Evolutionary conservation across 2,113 vertebrate genomes (phyloP).

Genomic region (Psittacula cyanocephala): DNA sequence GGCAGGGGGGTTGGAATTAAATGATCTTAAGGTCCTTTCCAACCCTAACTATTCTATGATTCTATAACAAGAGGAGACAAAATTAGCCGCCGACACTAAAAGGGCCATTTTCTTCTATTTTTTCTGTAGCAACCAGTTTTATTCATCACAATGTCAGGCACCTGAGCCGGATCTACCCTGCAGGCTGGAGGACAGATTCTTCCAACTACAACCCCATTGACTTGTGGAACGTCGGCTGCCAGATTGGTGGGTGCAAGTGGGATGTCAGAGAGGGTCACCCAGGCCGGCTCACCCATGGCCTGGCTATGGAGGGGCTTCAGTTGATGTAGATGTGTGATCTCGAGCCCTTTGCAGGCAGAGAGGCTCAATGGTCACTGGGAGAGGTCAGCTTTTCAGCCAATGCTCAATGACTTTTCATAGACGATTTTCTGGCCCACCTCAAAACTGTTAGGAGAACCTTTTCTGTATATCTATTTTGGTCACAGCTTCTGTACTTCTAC

Average conservation of each 20-base stretch:
- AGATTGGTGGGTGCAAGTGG: conserved; percentile 82
- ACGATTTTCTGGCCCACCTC: not conserved
- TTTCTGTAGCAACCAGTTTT: conserved; percentile 74
- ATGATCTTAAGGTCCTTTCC: too few species aligned
- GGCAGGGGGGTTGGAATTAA: too few species aligned
- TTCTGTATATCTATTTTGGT: not conserved
- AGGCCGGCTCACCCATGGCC: not conserved
- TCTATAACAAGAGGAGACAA: not conserved
- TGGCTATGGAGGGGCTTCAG: not conserved
- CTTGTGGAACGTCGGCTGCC: conserved; percentile 93
- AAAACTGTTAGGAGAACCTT: not conserved
- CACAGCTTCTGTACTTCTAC: not conserved
- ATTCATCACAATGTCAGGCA: conserved; percentile 88
- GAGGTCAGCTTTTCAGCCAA: not conserved
- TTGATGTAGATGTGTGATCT: not conserved
- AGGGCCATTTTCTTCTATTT: not conserved
- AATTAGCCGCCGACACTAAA: not conserved
- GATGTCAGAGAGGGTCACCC: not conserved
- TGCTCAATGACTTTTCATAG: not conserved
- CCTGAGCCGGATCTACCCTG: conserved; percentile 92
- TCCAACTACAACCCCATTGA: conserved; percentile 92
- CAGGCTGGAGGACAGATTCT: conserved; percentile 90
- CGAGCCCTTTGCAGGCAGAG: not conserved
- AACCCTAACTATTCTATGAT: too few species aligned
- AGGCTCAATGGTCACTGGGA: not conserved